Base-by-base conservation (phyloP, 2,113 vertebrate genomes). In the Neomonachus schauinslandi region DNA sequence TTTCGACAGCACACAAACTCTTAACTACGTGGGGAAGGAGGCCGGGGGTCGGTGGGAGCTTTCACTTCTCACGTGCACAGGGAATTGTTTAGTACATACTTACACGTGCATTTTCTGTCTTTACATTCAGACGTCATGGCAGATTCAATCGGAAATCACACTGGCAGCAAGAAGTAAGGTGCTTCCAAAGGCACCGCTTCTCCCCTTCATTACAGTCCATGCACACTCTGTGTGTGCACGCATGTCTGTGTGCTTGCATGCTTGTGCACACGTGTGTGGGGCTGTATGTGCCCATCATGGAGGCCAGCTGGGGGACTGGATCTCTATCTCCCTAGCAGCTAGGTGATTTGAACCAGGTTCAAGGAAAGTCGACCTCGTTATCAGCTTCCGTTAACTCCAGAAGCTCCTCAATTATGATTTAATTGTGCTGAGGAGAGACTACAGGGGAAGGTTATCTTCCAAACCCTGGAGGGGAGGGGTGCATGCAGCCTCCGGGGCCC, bases 51-150 rank as follows among this genome's bases (percentile, higher is more conserved):
- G 33, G 26, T 9, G n/a, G 46, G 16, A 31, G 63, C 21, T 3
- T 1, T 12, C 33, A 2, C 33, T 46, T 57, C 7, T 39, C 19
- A 18, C 0, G 2, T 9, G 5, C 1, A 42, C 21, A 0, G 26
- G n/a, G 12, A n/a, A 33, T 1, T 4, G 33, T 7, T 36, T 0
- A 7, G 65, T 51, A 13, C 31, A 5, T 1, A 4, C 13, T 46
- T 26, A 18, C 28, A 26, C 4, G 18, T 22, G 28, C 15, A 0
- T 2, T 11, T 51, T 39, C 61, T 39, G 3, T 61, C 89, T 59
- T 67, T 59, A 46, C 8, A n/a, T 18, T 15, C 79, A 15, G n/a
- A 71, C 42, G 16, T 51, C 63, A n/a, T 22, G 0, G 12, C 28
- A 55, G 36, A 28, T 59, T 24, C 72, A 28, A 0, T 0, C 16